These are phyloP conservation scores for Amphimallon solstitiale DNA, from an alignment of 2,888 invertebrate species.

Conservation along the genomic window DNA sequence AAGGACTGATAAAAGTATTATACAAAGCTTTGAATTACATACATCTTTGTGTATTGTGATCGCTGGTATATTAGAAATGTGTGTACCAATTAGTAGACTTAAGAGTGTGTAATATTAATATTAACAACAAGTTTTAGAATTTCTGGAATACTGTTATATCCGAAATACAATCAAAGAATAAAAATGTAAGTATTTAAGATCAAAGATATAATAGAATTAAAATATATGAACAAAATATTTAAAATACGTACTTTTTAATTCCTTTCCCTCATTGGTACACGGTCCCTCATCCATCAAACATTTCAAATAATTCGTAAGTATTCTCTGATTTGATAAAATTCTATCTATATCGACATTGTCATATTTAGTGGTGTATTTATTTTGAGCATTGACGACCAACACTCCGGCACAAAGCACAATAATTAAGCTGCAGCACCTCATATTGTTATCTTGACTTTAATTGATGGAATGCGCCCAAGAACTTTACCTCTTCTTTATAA, in stretches of 20 bases:
- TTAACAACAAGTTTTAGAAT: no score
- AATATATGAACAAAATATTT: neutral
- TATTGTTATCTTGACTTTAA: conserved; percentile 2
- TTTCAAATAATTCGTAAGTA: conserved; percentile 70
- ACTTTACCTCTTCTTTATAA: conserved; percentile 47
- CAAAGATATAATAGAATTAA: neutral
- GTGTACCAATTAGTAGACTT: no score
- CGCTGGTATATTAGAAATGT: no score
- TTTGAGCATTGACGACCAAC: conserved; percentile 48
- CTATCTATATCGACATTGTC: conserved; percentile 69
- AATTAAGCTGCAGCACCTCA: conserved; percentile 26
- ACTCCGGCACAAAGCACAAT: conserved; percentile 40
- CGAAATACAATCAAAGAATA: no score
- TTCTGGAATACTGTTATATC: no score
- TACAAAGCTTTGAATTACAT: no score
- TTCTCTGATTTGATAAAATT: conserved; percentile 67
- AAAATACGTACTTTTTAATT: conserved; percentile 68
- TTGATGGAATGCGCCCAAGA: conserved; percentile 40
- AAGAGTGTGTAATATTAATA: no score
- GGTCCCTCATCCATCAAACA: conserved; percentile 71
- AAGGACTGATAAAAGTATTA: no score
- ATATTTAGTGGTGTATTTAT: conserved; percentile 65
- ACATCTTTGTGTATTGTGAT: no score
- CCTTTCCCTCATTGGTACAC: conserved; percentile 70
- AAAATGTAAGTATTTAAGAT: no score